Evolutionary conservation across 1,140 invertebrate species (phyloP), one percentile per base, ranked within the genome.

Genomic region (Penaeus indicus): DNA sequence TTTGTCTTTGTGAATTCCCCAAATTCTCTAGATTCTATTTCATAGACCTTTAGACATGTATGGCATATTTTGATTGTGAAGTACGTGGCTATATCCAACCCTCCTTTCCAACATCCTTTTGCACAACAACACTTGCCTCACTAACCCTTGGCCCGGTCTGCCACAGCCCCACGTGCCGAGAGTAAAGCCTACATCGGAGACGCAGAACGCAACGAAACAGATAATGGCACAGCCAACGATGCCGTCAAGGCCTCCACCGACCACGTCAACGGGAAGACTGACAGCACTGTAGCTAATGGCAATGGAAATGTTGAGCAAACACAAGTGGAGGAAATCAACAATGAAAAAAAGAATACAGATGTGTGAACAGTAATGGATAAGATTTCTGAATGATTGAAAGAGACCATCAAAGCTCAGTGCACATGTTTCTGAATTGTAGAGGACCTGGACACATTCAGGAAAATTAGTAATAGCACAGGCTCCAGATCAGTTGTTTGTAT

Each of bases 161-260:
- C 78, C 83, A 81, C 84, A 89, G 88, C 88, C 84, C 85, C 88
- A 38, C 88, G 88, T 60, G 88, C 88, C 83, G 88, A 89, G 88
- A 89, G 88, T 64, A 89, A 89, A 85, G 88, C 88, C 83, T 75
- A 89, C 88, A 89, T 89, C 83, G 83, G 85, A 85, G 88, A 89
- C 64, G 81, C 87, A 22, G 87, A 88, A 77, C 87, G 87, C 81
- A 88, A 88, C 87, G 87, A 88, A 84, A 84, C 87, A 63, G 87
- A 89, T 80, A 81, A 89, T 85, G 88, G 88, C 83, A 89, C 83
- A 38, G 84, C 88, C 77, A 89, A 89, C 84, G 88, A 85, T 80
- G 88, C 84, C 27, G 61, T 85, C 60, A 88, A 88, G 72, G 72
- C 54, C 54, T 88, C 87, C 25, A 89, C 83, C 75, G 88, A 89